Percentiles rank a stretch among this genome's conserved stretches.
phyloP scores from a whole-genome alignment of 2,113 vertebrate species.

The Toxotes jaculatrix region DNA sequence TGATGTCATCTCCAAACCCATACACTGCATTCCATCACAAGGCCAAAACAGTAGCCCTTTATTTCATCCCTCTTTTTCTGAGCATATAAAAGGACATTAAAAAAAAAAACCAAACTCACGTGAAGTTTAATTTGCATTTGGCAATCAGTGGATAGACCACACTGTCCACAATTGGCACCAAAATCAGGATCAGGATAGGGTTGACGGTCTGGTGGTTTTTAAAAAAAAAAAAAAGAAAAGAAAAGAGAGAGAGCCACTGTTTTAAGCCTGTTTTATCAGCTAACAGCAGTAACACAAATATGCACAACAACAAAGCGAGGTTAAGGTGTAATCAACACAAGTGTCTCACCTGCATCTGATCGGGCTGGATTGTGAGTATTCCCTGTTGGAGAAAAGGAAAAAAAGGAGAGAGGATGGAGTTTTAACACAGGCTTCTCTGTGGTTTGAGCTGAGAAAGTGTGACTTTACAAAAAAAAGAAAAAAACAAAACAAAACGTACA shows the following conservation, averaged over 20 bases:
- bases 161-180: constrained; percentile 91
- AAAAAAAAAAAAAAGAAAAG: too few relatives aligned
- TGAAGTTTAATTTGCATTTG: constrained; percentile 93
- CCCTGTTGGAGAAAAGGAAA: constrained; percentile 82
- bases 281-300: background rate
- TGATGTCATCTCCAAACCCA: background rate
- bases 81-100: background rate
- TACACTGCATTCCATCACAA: background rate
- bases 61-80: too few relatives aligned
- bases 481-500: constrained; percentile 81
- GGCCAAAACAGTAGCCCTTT: too few relatives aligned
- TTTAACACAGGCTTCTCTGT: background rate
- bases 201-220: constrained; percentile 88
- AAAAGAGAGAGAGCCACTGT: background rate
- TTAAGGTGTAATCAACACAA: background rate
- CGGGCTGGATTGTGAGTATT: constrained; percentile 87
- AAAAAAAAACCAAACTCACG: constrained; percentile 83
- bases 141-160: constrained; percentile 90
- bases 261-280: background rate
- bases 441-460: background rate
- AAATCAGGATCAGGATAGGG: constrained; percentile 90
- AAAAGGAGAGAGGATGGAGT: background rate
- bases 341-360: constrained; percentile 95
- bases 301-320: too few relatives aligned
- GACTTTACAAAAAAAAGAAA: background rate